Evolutionary conservation across 2,797 vertebrate species (phyloP).

Genomic region (Lacerta bilineata): DNA sequence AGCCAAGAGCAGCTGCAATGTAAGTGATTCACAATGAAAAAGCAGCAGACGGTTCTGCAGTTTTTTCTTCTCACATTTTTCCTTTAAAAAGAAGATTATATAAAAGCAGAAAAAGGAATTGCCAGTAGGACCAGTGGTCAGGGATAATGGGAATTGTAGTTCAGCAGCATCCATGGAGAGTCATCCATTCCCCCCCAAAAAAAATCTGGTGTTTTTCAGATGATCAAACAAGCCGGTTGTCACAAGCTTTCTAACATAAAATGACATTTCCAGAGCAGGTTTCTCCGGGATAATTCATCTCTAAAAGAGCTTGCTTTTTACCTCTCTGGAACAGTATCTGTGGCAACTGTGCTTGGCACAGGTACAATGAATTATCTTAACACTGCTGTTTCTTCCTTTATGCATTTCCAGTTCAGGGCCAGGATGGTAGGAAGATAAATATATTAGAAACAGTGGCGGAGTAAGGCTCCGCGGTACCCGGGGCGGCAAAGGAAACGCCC

Average conservation of each 20-base stretch:
- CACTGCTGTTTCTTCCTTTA: not conserved
- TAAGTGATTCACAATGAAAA: not conserved
- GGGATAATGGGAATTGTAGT: too few relatives aligned
- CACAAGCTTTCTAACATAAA: not conserved
- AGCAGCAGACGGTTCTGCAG: not conserved
- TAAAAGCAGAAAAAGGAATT: too few relatives aligned
- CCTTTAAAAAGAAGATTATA: not conserved
- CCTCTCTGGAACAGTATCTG: not conserved
- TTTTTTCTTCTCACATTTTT: not conserved
- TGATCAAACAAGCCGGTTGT: not conserved
- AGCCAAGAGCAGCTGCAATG: not conserved
- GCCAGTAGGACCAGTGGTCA: too few relatives aligned
- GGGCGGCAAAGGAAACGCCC: too few relatives aligned
- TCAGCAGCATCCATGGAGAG: too few relatives aligned
- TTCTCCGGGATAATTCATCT: not conserved
- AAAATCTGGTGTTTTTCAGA: not conserved
- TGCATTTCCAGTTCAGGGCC: not conserved
- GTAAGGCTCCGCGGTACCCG: too few relatives aligned
- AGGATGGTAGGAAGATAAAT: too few relatives aligned
- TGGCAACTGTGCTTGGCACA: not conserved
- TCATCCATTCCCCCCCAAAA: rapidly evolving
- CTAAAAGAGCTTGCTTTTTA: not conserved
- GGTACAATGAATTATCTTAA: not conserved
- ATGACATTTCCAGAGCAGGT: not conserved
- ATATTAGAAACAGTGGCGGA: not conserved